A percentile compares a stretch with the other conserved stretches of the same genome.
phyloP scores from a whole-genome alignment of 2,113 vertebrate genomes.

The Callithrix jacchus region DNA sequence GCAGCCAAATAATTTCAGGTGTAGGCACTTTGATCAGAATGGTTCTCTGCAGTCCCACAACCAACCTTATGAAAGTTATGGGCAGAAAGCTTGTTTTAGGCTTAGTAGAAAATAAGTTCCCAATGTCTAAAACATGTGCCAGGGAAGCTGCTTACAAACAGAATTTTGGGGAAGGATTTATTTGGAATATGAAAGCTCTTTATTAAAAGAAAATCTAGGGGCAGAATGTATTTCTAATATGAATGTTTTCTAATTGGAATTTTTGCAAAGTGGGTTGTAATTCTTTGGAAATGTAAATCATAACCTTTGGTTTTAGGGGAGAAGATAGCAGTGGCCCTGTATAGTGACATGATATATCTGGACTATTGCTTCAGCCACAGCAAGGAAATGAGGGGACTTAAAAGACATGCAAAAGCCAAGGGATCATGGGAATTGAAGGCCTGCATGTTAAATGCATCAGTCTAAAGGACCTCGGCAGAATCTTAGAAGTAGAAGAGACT shows the following conservation, averaged over 20 bases:
- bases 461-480: not conserved
- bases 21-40: not conserved
- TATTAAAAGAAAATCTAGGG: not conserved
- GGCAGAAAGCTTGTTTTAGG: constrained; percentile 6
- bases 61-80: not conserved
- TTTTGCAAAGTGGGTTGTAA: not conserved
- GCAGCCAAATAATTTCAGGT: not conserved
- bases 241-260: constrained; percentile 14
- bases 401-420: not conserved
- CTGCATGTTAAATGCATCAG: not conserved
- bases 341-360: not conserved
- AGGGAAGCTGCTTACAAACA: not conserved
- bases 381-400: constrained; percentile 11
- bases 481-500: not conserved
- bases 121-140: not conserved
- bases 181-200: not conserved
- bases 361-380: not conserved
- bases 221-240: not conserved
- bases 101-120: constrained; percentile 30
- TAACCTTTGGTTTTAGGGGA: constrained; percentile 15
- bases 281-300: constrained; percentile 25
- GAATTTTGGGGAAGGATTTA: not conserved
- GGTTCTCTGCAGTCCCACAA: not conserved
- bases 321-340: not conserved
- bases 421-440: not conserved